Conservation (phyloP, 1,140 invertebrate species). For the Fopius arisanus region DNA sequence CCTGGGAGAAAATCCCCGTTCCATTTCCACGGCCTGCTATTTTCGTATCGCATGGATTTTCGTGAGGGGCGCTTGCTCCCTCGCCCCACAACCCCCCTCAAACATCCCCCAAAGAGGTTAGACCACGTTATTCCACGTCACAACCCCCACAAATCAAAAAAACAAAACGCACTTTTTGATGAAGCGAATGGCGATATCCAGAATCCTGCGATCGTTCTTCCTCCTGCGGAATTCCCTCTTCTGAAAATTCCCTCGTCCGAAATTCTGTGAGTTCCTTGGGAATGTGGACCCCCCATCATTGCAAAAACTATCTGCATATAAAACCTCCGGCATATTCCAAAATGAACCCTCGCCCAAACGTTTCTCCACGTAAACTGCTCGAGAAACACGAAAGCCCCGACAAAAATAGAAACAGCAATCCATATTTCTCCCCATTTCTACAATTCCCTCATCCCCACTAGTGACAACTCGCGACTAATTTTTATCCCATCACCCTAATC, state of each 20-base stretch:
- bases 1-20: background rate
- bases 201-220: background rate
- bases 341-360: too few species aligned
- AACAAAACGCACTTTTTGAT: constrained; percentile 2
- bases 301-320: too few species aligned
- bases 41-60: constrained; percentile 9
- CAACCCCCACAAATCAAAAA: background rate
- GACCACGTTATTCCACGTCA: background rate
- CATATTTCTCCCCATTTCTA: background rate
- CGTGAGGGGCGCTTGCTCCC: background rate
- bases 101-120: background rate
- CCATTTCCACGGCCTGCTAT: background rate
- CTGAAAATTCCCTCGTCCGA: background rate
- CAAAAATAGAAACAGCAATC: background rate
- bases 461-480: constrained; percentile 18
- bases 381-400: background rate
- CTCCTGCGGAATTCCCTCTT: background rate
- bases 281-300: background rate
- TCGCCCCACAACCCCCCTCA: background rate
- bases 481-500: constrained; percentile 35
- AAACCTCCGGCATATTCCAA: too few species aligned
- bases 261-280: background rate
- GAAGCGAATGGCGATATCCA: background rate
- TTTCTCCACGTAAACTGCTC: too few species aligned
- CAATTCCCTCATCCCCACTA: background rate